These are phyloP conservation scores for Peromyscus nudipes DNA, from an alignment of 2,797 vertebrate genomes.

Conservation along the genomic window DNA sequence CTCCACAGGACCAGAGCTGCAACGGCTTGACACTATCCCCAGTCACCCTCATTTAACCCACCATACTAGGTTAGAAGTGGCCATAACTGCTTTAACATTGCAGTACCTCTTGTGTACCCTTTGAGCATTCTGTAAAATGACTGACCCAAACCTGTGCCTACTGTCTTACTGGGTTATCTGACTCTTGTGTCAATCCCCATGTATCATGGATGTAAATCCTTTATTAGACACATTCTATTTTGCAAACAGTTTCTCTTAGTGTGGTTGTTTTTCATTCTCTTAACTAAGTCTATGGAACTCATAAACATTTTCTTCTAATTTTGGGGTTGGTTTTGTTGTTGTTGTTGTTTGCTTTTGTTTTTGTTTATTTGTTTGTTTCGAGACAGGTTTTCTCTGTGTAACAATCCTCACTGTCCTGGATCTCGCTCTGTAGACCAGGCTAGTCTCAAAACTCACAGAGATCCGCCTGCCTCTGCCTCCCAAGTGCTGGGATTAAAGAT, in stretches of 20 bases:
- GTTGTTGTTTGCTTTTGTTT: neutral
- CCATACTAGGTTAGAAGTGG: no score
- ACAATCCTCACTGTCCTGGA: neutral
- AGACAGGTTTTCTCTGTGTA: neutral
- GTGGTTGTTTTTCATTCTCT: neutral
- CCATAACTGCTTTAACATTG: neutral
- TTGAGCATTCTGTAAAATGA: neutral
- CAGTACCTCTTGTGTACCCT: neutral
- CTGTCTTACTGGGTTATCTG: neutral
- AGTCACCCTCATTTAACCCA: neutral
- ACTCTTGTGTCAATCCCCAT: neutral
- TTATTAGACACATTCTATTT: neutral
- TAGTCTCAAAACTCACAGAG: neutral
- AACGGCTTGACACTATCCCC: neutral
- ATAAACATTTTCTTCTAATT: conserved; percentile 37
- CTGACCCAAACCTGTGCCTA: neutral
- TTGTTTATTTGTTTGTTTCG: neutral
- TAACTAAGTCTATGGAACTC: neutral
- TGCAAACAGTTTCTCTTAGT: neutral
- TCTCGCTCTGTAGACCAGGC: neutral
- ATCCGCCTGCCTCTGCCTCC: neutral
- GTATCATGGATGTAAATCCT: neutral
- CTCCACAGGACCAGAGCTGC: neutral
- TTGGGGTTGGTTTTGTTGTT: neutral
- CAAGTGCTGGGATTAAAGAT: neutral